Evolutionary conservation across 2,888 invertebrate genomes (phyloP), one percentile per base, ranked within the genome.

Genomic region (Aporophyla nigra): DNA sequence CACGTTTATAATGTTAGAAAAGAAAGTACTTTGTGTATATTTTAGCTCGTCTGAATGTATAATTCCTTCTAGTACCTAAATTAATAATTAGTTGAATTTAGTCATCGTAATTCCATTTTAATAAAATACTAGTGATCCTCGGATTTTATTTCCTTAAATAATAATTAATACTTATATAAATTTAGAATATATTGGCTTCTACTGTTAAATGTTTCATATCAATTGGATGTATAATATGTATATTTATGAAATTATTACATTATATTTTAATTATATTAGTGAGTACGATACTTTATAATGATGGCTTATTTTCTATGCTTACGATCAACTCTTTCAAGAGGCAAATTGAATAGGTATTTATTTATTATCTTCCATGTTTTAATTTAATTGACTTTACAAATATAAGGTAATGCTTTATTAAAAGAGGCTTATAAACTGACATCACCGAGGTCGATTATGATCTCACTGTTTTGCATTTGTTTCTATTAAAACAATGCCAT

Each of bases 391-490:
- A 61, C 27, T 81, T 62, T 43, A 74, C 27, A 70, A 53, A 24
- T 72, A 58, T 14, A 58, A 71, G 49, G 46, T 85, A 84, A 65
- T 65, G 84, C 74, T 72, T 76, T 67, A 67, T 53, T 49, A 62
- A 59, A 85, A 74, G 84, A 88, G 81, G 78, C 88, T 83, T 76
- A 33, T 33, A 58, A 58, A 78, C 83, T 68, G 67, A 74, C 72
- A 71, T 74, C 70, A 66, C 62, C 49, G 74, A 74, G 76, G 67
- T 82, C 71, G 54, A 61, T 21, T 67, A 33, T 74, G 80, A 81
- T 88, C 59, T 83, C 71, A 74, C 59, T 62, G 56, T 63, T 70
- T 63, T 70, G 83, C 80, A 86, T 87, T 87, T 85, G 75, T 81
- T 85, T 83, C 65, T 46, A 54, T 73, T 56, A 61, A 78, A 85